Conservation (phyloP, 2,113 vertebrate species). For the Zootoca vivipara region DNA sequence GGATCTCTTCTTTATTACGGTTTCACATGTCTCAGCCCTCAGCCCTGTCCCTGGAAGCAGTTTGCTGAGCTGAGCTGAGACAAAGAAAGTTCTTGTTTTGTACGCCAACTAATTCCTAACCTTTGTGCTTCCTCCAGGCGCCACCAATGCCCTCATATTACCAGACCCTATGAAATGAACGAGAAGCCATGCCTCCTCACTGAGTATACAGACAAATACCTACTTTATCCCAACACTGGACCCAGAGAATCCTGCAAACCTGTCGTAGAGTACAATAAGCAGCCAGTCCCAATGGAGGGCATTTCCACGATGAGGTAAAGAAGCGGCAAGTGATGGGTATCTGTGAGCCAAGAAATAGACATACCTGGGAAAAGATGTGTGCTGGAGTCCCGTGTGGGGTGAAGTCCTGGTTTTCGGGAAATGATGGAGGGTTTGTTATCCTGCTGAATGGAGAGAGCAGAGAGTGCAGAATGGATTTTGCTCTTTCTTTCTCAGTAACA, state of each 20-base stretch:
- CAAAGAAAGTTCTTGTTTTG: not conserved
- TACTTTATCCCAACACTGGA: constrained; percentile 30
- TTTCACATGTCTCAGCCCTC: not conserved
- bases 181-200: constrained; percentile 68
- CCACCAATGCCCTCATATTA: constrained; percentile 71
- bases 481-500: not conserved
- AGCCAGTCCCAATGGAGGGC: constrained; percentile 58
- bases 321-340: not conserved
- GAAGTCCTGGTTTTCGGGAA: not conserved
- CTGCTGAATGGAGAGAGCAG: not conserved
- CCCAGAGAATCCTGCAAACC: constrained; percentile 69
- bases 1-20: not conserved
- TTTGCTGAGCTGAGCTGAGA: not conserved
- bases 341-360: not conserved
- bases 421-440: not conserved
- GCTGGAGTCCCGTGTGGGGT: not conserved
- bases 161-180: constrained; percentile 53
- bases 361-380: no score
- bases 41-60: not conserved
- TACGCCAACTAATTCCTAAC: not conserved
- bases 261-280: constrained; percentile 3
- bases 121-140: constrained; percentile 49
- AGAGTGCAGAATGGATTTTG: not conserved
- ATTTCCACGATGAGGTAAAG: constrained; percentile 68
- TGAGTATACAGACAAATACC: constrained; percentile 70